Evolutionary conservation across 1,140 invertebrate genomes (phyloP).

Genomic region (Danaus plexippus): DNA sequence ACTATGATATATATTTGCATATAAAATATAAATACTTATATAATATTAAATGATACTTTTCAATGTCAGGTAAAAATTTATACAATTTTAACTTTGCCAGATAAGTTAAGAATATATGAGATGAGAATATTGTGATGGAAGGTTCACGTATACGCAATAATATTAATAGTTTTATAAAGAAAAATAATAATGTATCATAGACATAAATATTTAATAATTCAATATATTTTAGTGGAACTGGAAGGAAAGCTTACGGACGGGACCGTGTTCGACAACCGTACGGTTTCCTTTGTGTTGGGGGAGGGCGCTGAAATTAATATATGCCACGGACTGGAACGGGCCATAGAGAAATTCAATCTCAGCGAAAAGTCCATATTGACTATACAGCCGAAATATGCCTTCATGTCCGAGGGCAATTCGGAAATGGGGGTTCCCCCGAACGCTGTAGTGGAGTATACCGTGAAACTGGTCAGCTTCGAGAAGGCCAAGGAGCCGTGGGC

Average conservation of each 20-base stretch:
- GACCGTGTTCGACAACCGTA: conserved; percentile 70
- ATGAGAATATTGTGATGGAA: no score
- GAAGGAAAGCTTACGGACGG: conserved; percentile 75
- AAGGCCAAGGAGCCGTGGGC: conserved; percentile 88
- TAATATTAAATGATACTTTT: no score
- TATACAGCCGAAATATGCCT: conserved; percentile 87
- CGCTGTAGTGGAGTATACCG: conserved; percentile 84
- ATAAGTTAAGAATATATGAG: no score
- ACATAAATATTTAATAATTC: no score
- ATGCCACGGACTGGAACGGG: conserved; percentile 88
- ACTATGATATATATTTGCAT: no score
- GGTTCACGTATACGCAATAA: no score
- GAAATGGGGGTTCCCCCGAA: conserved; percentile 84
- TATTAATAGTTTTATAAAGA: no score
- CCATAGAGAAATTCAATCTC: conserved; percentile 86
- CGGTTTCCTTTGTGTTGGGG: conserved; percentile 88
- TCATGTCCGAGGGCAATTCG: conserved; percentile 80
- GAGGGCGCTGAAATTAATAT: conserved; percentile 85
- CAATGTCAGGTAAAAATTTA: no score
- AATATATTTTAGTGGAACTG: conserved; percentile 78
- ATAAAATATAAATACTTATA: no score
- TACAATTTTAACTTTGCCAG: no score
- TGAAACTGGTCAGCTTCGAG: conserved; percentile 88
- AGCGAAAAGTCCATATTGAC: conserved; percentile 85
- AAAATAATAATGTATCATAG: no score